Evolutionary conservation across 2,888 invertebrate genomes (phyloP), one percentile per base, ranked within the genome.

Genomic region (Amiota minor): DNA sequence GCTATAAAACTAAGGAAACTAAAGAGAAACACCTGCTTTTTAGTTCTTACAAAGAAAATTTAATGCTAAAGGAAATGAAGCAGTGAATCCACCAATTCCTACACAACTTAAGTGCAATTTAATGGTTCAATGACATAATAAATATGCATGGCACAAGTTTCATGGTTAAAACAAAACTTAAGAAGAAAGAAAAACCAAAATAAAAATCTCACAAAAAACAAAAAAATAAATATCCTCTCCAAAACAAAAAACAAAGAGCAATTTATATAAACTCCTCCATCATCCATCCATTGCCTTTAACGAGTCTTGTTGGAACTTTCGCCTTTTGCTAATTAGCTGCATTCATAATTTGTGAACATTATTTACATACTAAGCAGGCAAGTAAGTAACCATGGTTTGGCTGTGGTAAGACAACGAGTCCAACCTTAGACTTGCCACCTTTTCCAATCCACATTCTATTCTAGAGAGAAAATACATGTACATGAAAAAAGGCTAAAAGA

Each of bases 81-180:
- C 53, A 49, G 46, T 67, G 71, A 74, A 55, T 47, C 46, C 47
- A 50, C 18, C 47, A 59, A 16, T 14, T 14, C 70, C 14, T 68
- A 61, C 23, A 73, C 78, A 78, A 79, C 79, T 85, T 86, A 86
- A 85, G 81, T 75, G 78, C 80, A 85, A 83, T 87, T 86, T 82
- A 85, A 85, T 82, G 84, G 85, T 86, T 87, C 86, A 86, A 86
- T 86, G 86, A 82, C 85, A 86, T 86, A 85, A 86, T 86, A 85
- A 86, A 87, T 86, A 84, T 84, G 82, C 82, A 83, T 83, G 72
- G 62, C 62, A 35, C 23, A n/a, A 16, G 35, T 62, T 35, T 35
- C 35, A 49, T 10, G 20, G 16, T 46, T 62, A 1, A 9, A 47
- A 18, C 9, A 67, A 16, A 67, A 67, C 16, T 18, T 18, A 50